These are phyloP conservation scores for Eulacestoma nigropectus DNA, from an alignment of 2,113 vertebrate species.

Conservation along the genomic window DNA sequence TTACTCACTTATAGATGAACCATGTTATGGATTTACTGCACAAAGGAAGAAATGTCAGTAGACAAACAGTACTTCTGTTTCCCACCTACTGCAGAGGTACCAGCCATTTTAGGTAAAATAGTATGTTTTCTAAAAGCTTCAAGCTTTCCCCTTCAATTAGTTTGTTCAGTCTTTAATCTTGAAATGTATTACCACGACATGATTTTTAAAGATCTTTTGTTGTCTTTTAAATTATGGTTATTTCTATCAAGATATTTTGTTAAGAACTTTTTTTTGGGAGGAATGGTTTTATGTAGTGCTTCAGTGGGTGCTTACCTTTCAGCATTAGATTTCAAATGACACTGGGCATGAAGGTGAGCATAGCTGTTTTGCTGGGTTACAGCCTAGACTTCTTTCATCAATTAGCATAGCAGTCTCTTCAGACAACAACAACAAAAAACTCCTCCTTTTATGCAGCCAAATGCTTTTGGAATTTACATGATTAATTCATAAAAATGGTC, in stretches of 20 bases:
- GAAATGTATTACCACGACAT: background rate
- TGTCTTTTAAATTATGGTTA: background rate
- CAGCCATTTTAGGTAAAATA: background rate
- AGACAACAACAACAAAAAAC: background rate
- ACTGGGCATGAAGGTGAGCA: rapidly evolving
- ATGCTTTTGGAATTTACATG: background rate
- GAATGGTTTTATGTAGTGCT: background rate
- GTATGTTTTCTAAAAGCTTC: background rate
- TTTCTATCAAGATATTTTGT: background rate
- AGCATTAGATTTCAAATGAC: background rate
- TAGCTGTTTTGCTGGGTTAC: background rate
- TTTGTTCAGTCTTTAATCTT: background rate
- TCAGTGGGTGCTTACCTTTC: background rate
- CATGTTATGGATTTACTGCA: background rate
- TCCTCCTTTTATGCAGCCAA: background rate
- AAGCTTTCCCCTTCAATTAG: background rate
- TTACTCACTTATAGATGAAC: background rate
- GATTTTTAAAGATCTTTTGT: background rate
- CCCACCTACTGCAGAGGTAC: background rate
- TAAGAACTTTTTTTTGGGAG: background rate
- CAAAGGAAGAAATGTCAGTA: background rate
- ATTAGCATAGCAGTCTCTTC: background rate
- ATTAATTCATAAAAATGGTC: background rate
- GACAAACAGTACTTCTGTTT: background rate
- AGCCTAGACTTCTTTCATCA: background rate